phyloP scores from a whole-genome alignment of 2,888 invertebrate genomes.

The Lottia gigantea region DNA sequence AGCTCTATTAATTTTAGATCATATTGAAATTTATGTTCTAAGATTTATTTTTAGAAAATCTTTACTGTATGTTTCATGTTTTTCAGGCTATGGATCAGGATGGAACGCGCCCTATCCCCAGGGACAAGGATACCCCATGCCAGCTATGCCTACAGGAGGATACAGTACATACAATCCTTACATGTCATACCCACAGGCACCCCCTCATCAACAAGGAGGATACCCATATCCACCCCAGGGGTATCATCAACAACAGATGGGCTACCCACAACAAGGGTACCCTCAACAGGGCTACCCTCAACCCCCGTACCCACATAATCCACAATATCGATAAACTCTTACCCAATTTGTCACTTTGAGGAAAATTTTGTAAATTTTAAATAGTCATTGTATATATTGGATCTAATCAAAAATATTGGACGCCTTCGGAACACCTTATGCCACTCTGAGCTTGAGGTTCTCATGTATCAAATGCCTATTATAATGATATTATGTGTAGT shows the following conservation, averaged over 20 bases:
- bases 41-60: too few species aligned
- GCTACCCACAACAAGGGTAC: constrained; percentile 34
- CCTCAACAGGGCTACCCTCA: constrained; percentile 28
- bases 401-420: too few species aligned
- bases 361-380: too few species aligned
- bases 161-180: constrained; percentile 55
- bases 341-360: too few species aligned
- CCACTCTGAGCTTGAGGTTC: too few species aligned
- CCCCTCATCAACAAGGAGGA: constrained; percentile 22
- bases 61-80: constrained; percentile 8
- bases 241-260: constrained; percentile 29
- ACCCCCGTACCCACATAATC: constrained; percentile 24
- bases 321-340: background rate
- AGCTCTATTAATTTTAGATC: too few species aligned
- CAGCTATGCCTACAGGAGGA: constrained; percentile 49
- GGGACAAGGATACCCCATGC: constrained; percentile 43
- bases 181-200: constrained; percentile 38
- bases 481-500: too few species aligned
- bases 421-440: too few species aligned
- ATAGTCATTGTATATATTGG: too few species aligned
- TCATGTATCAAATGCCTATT: too few species aligned
- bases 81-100: constrained; percentile 25
- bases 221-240: constrained; percentile 33
- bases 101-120: constrained; percentile 45
- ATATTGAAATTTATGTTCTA: too few species aligned